Base-by-base conservation (phyloP, 1,140 invertebrate species). In the Bombus sibiricus region DNA sequence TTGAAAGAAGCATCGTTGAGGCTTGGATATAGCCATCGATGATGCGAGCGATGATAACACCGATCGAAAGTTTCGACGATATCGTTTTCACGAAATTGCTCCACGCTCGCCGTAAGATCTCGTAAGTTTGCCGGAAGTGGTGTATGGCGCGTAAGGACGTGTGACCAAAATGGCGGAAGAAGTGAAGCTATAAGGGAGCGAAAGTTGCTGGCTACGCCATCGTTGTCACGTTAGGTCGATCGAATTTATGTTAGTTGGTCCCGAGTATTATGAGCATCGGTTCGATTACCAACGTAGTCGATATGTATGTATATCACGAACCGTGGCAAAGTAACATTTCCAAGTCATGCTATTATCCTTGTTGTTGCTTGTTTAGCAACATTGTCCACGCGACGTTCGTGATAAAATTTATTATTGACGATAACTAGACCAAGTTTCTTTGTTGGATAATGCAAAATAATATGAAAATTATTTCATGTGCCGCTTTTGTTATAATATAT, bases 141-240 rank as follows among this genome's bases (percentile, higher is more conserved):
- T 37, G 34, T 37, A 9, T 18, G 34, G 8, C 68, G 22, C 3
- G 37, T 5, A 28, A 41, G 69, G 37, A 71, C 69, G 37, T 71
- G 39, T n/a, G 25, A 28, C 39, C 12, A 72, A 72, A 41, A 72
- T 72, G 69, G 39, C 28, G 28, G 69, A 3, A n/a, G 39, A 72
- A 72, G 69, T 0, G 41, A n/a, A 39, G 69, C 39, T 28, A 5
- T 71, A 15, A 71, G 39, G 28, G 37, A 3, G 13, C 39, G 69
- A 28, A 72, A 41, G 69, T 72, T 41, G 69, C 25, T n/a, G 39
- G 69, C 39, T 37, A 53, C 1, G 47, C 47, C 18, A 72, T 25
- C 68, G 37, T 69, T 69, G 68, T 69, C 68, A 71, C 69, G 69
- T 72, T 72, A 72, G 41, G 69, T 72, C 69, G 69, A 15, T 72